These are phyloP conservation scores for Oplegnathus fasciatus DNA, from an alignment of 2,113 vertebrate species.

Conservation along the genomic window DNA sequence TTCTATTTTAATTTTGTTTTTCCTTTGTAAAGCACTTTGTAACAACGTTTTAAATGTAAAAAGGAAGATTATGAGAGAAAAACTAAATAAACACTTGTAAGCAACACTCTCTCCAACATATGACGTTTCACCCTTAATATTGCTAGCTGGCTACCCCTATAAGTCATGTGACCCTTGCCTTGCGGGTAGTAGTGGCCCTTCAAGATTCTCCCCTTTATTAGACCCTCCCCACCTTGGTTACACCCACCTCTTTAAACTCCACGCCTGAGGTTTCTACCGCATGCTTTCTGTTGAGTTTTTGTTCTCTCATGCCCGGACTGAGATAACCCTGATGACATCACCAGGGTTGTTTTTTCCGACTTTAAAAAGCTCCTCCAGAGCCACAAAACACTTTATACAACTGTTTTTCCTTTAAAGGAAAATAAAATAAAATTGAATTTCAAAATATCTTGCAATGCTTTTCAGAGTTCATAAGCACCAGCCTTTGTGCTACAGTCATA, in stretches of 20 bases:
- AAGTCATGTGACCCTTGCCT: neutral
- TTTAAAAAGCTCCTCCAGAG: neutral
- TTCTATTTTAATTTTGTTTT: no score
- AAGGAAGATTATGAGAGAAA: neutral
- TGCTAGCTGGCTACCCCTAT: neutral
- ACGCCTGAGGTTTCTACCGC: neutral
- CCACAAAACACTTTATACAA: neutral
- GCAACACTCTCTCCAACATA: neutral
- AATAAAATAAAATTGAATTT: neutral
- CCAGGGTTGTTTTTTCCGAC: no score
- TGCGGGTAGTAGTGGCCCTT: neutral
- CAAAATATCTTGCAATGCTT: neutral
- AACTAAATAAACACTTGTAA: no score
- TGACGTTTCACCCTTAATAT: neutral
- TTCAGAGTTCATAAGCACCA: neutral
- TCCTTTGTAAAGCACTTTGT: no score
- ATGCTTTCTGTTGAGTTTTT: neutral
- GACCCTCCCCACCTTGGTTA: neutral
- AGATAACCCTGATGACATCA: neutral
- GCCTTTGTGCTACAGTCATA: neutral
- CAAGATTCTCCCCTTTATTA: neutral
- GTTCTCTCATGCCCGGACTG: neutral
- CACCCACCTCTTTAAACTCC: neutral
- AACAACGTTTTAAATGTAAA: no score
- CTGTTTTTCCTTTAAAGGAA: neutral